These are phyloP conservation scores for Sarcophaga bullata DNA, from an alignment of 1,140 invertebrate species.

Conservation along the genomic window DNA sequence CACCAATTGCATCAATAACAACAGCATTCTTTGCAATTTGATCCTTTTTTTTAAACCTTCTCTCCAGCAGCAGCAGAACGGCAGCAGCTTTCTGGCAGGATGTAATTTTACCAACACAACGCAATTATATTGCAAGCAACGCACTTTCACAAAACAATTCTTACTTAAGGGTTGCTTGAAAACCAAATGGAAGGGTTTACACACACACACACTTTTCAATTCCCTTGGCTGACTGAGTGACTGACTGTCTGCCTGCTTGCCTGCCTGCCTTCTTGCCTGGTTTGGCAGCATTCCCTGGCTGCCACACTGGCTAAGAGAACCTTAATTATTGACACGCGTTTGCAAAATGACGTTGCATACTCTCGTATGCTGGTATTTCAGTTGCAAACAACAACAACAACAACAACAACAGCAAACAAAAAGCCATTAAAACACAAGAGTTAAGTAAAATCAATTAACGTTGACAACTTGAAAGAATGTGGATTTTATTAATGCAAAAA, in stretches of 20 bases:
- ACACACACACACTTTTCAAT: background rate
- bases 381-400: background rate
- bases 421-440: too few relatives aligned
- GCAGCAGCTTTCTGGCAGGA: background rate
- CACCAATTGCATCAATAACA: slow-evolving; percentile 33
- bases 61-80: slow-evolving; percentile 8
- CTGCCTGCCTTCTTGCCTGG: too few relatives aligned
- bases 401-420: too few relatives aligned
- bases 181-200: slow-evolving; percentile 5
- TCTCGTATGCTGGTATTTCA: too few relatives aligned
- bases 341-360: slow-evolving; percentile 1
- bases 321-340: slow-evolving; percentile 36
- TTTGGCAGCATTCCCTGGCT: too few relatives aligned
- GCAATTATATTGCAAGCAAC: slow-evolving; percentile 2
- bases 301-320: background rate
- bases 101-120: slow-evolving; percentile 11
- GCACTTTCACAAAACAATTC: too few relatives aligned
- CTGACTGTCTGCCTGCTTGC: too few relatives aligned
- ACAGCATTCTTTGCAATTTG: slow-evolving; percentile 34
- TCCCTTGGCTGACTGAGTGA: too few relatives aligned
- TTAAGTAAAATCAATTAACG: slow-evolving; percentile 36
- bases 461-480: slow-evolving; percentile 13
- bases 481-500: background rate
- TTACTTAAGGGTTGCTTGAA: too few relatives aligned
- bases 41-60: too few relatives aligned